Conservation (phyloP, 1,140 invertebrate genomes). For the Drosophila tropicalis region DNA sequence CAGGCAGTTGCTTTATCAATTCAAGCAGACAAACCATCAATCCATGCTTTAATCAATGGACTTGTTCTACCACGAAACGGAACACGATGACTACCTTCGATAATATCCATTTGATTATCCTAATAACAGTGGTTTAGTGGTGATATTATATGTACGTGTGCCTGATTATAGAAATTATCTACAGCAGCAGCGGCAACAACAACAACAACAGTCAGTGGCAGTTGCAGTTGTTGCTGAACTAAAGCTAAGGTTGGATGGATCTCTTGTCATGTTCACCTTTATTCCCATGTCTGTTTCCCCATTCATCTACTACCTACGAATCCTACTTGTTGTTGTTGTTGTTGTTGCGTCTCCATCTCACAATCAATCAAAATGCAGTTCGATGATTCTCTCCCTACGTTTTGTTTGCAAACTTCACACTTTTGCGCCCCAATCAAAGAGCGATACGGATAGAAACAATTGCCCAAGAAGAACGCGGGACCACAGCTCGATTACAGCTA, state of each 20-base stretch:
- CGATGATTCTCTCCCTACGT: constrained; percentile 18
- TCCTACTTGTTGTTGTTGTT: constrained; percentile 52
- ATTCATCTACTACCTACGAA: constrained; percentile 31
- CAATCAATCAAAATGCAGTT: not conserved
- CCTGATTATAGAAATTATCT: constrained; percentile 83
- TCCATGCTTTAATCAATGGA: constrained; percentile 16
- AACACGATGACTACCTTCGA: constrained; percentile 70
- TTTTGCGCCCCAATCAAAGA: constrained; percentile 61
- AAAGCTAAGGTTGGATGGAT: not conserved
- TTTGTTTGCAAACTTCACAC: constrained; percentile 64
- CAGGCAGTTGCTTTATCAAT: not conserved
- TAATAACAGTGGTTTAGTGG: constrained; percentile 83
- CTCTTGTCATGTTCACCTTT: not conserved
- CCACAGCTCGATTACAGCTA: constrained; percentile 34
- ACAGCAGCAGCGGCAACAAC: constrained; percentile 27
- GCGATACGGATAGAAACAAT: not conserved
- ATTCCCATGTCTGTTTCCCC: not conserved
- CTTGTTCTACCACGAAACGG: constrained; percentile 10
- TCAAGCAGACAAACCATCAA: too few relatives aligned
- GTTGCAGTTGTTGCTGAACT: not conserved
- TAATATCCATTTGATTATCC: constrained; percentile 83
- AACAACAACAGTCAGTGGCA: not conserved
- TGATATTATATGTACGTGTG: constrained; percentile 83
- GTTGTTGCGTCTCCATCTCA: constrained; percentile 37
- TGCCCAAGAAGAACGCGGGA: not conserved